These are phyloP conservation scores for Ornithoptera alexandrae DNA, from an alignment of 2,888 invertebrate genomes.

Conservation along the genomic window DNA sequence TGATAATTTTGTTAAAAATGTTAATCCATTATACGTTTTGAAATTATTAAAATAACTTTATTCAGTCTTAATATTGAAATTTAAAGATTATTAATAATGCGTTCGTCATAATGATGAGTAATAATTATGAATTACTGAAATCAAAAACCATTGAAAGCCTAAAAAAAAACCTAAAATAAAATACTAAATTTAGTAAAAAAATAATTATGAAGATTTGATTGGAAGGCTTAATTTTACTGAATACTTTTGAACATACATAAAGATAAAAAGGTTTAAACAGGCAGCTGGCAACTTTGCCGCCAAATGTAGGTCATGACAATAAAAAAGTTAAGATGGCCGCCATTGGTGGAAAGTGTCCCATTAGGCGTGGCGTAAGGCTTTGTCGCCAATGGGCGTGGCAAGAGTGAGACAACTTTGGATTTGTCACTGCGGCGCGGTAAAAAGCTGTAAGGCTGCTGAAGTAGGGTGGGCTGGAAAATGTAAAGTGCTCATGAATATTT, in stretches of 20 bases:
- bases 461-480: slow-evolving; percentile 35
- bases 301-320: slow-evolving; percentile 30
- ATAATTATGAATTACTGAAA: no score
- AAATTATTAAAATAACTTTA: no score
- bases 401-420: slow-evolving; percentile 53
- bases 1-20: not conserved
- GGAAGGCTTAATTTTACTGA: not conserved
- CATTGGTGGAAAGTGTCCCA: slow-evolving; percentile 75
- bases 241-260: not conserved
- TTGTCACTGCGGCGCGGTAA: slow-evolving; percentile 68
- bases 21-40: no score
- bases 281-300: slow-evolving; percentile 14
- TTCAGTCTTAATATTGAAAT: no score
- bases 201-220: not conserved
- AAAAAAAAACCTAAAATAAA: not conserved
- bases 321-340: slow-evolving; percentile 48
- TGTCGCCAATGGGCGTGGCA: slow-evolving; percentile 77
- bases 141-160: no score
- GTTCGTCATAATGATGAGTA: no score
- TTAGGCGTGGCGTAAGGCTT: slow-evolving; percentile 66
- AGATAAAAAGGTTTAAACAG: not conserved
- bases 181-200: not conserved
- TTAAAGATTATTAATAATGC: no score
- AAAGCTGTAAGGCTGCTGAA: slow-evolving; percentile 52
- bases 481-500: slow-evolving; percentile 24